Conservation (phyloP, 2,113 vertebrate species). For the Tetraodon nigroviridis region DNA sequence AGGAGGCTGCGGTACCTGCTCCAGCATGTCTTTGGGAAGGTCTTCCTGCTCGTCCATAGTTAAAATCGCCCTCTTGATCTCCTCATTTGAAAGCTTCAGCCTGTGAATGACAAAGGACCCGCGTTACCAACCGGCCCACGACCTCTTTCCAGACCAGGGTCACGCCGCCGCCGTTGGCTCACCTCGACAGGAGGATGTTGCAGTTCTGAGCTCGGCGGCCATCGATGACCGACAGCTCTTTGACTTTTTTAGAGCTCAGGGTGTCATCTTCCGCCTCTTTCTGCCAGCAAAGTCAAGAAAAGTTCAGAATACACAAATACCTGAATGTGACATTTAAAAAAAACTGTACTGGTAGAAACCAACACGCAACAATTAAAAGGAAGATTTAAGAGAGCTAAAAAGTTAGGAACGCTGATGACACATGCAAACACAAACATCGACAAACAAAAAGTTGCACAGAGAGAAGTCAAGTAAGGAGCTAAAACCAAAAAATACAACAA, state of each 20-base stretch:
- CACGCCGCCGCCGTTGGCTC: slow-evolving; percentile 3
- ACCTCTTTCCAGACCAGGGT: background rate
- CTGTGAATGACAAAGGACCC: slow-evolving; percentile 57
- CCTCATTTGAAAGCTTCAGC: slow-evolving; percentile 94
- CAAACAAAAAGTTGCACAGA: background rate
- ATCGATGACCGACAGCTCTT: slow-evolving; percentile 95
- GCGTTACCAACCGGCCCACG: no score
- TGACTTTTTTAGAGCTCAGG: slow-evolving; percentile 89
- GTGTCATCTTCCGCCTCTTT: slow-evolving; percentile 95
- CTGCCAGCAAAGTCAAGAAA: slow-evolving; percentile 63
- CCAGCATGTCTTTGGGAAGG: slow-evolving; percentile 97
- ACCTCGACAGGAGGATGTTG: slow-evolving; percentile 98
- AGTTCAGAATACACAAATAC: no score
- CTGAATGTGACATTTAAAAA: background rate
- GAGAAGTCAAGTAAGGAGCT: background rate
- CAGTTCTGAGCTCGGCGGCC: slow-evolving; percentile 97
- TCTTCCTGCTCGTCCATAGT: slow-evolving; percentile 99
- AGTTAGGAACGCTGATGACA: background rate
- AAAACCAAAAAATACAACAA: background rate
- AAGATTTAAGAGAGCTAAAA: slow-evolving; percentile 1
- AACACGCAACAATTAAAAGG: background rate
- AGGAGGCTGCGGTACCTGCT: slow-evolving; percentile 79
- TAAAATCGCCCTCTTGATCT: slow-evolving; percentile 96
- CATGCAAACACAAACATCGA: slow-evolving; percentile 1
- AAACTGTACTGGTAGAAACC: background rate